Base-by-base conservation (phyloP, 2,888 invertebrate genomes). In the Eupithecia tripunctaria region DNA sequence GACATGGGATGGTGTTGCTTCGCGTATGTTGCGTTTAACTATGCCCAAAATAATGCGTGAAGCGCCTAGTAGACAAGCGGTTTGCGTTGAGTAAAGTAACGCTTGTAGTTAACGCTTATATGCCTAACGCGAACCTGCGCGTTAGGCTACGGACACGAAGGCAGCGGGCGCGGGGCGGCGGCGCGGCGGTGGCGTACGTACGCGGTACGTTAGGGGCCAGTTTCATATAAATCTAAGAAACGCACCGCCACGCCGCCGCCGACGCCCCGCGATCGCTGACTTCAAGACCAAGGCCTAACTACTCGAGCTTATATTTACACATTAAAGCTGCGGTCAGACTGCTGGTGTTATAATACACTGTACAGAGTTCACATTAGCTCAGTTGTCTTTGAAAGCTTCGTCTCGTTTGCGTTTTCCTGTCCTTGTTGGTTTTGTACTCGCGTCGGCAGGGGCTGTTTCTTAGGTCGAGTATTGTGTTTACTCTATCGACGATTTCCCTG, bases 381-480 rank as follows among this genome's bases (percentile, higher is more conserved):
- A 89, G 79, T 77, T 93, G 89, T 81, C 89, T 91, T 2, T 95
- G 95, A 84, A 96, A 96, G 86, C 95, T 96, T 83, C 95, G 92
- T 86, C 96, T 93, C 25, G 95, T 94, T 69, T 95, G 95, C 32
- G 95, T 89, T 90, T 97, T 97, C 78, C 95, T 96, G 84, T 97
- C 97, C 86, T 96, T 96, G 67, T 96, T 95, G 63, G 96, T 96
- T 80, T 98, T 95, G 90, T 98, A 99, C 86, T 98, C 98, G 79
- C 97, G 96, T 65, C 98, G 95, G 76, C 97, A 96, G 6, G 96
- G 95, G 86, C 97, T 98, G 68, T 97, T 96, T 78, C 97, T 95
- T 81, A 98, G 94, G 84, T 98, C 97, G 75, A 99, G 90, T 77
- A 98, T 98, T 74, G 97, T 96, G 89, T 97, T 97, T 15, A 99